phyloP scores from a whole-genome alignment of 2,113 vertebrate genomes.

The Cephalopterus ornatus region DNA sequence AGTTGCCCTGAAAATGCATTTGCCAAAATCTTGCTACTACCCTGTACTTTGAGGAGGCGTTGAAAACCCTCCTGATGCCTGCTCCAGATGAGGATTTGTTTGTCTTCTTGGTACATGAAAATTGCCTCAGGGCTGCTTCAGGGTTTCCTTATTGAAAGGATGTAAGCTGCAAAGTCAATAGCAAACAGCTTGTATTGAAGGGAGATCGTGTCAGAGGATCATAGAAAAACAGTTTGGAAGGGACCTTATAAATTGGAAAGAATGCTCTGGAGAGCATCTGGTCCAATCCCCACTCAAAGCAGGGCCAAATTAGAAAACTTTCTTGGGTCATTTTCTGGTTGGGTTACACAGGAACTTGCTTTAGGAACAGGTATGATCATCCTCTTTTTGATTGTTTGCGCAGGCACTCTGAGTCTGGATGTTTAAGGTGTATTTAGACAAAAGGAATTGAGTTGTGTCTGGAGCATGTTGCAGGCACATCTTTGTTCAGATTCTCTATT shows the following conservation, averaged over 20 bases:
- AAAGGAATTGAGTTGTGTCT: not conserved
- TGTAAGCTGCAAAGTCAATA: not conserved
- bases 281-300: not conserved
- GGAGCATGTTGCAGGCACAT: not conserved
- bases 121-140: not conserved
- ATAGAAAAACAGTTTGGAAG: not conserved
- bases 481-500: not conserved
- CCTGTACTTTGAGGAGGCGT: not conserved
- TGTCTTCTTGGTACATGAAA: not conserved
- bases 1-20: not conserved
- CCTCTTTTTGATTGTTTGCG: not conserved
- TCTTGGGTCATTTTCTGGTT: accelerated
- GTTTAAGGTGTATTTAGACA: not conserved
- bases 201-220: not conserved
- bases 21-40: not conserved
- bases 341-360: not conserved
- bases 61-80: not conserved
- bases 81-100: not conserved
- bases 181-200: not conserved
- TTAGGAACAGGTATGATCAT: not conserved
- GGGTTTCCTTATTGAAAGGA: not conserved
- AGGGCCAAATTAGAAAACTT: not conserved
- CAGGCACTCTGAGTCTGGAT: not conserved
- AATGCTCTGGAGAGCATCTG: not conserved
- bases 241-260: not conserved